These are phyloP conservation scores for Bombus confusus DNA, from an alignment of 1,140 invertebrate genomes.

Conservation along the genomic window DNA sequence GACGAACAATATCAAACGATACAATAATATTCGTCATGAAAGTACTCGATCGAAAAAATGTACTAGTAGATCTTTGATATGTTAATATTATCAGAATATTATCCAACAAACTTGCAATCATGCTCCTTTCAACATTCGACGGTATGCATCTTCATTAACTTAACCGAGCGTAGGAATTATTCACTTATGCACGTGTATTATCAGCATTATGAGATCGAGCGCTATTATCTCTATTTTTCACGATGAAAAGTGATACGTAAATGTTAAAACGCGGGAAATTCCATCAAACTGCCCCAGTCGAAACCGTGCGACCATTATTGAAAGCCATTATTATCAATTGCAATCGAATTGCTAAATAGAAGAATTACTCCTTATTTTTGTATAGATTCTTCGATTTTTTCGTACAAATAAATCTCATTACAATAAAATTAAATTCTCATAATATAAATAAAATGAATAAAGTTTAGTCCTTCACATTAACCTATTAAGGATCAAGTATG, in stretches of 20 bases:
- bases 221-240: neutral
- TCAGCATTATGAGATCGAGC: neutral
- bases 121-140: neutral
- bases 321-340: no score
- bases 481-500: neutral
- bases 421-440: no score
- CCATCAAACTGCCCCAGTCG: no score
- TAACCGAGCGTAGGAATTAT: conserved; percentile 12
- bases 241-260: neutral
- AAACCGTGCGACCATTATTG: no score
- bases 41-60: neutral
- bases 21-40: no score
- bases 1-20: no score
- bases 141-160: conserved; percentile 10
- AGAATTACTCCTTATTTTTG: neutral
- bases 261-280: neutral
- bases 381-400: no score
- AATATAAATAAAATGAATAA: neutral
- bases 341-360: neutral
- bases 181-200: conserved; percentile 18
- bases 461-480: neutral
- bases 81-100: conserved; percentile 6
- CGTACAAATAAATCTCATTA: no score
- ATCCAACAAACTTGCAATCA: conserved; percentile 2
- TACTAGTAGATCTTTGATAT: neutral